Base-by-base conservation (phyloP, 1,140 invertebrate genomes). In the Drosophila saltans region DNA sequence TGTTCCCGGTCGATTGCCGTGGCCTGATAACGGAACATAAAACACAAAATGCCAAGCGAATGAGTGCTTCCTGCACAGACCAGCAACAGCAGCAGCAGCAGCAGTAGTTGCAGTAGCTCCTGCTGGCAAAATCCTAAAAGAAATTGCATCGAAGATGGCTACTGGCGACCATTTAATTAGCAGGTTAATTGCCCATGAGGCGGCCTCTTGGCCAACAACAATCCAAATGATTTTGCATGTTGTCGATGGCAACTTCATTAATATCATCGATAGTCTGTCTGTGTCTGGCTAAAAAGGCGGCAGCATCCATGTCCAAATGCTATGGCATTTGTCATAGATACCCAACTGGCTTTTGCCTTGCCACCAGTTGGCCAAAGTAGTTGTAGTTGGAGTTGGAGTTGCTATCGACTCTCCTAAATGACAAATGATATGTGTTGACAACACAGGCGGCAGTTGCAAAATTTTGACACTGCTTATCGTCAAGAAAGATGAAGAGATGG, bases 381-480 rank as follows among this genome's bases (percentile, higher is more conserved):
- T 24, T 62, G 81, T 48, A 45, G 43, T 21, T 48, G 45, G 2
- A 48, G 45, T 48, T 21, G 8, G 45, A 45, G 57, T 40, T 10
- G 55, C 83, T 88, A 84, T 84, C 77, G 83, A 64, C 52, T 58
- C 52, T 58, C 39, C 16, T 55, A 71, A 56, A 76, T 88, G 84
- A 88, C 80, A 84, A 88, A 88, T 88, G 84, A 88, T 88, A 84
- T 88, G 84, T 88, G 84, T 88, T 88, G 84, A 88, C 84, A 88
- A 82, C 83, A 33, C 83, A 33, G 57, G 61, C 74, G 41, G 73
- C 78, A 72, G 77, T 89, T 88, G 83, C 83, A 80, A 80, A 86
- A 89, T 88, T 83, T 86, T 86, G 84, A 89, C 84, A 89, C 81
- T 80, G 74, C 76, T 83, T 86, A 86, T 86, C 82, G 82, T 43